Evolutionary conservation across 2,888 invertebrate species (phyloP).

Genomic region (Ametastegia equiseti): DNA sequence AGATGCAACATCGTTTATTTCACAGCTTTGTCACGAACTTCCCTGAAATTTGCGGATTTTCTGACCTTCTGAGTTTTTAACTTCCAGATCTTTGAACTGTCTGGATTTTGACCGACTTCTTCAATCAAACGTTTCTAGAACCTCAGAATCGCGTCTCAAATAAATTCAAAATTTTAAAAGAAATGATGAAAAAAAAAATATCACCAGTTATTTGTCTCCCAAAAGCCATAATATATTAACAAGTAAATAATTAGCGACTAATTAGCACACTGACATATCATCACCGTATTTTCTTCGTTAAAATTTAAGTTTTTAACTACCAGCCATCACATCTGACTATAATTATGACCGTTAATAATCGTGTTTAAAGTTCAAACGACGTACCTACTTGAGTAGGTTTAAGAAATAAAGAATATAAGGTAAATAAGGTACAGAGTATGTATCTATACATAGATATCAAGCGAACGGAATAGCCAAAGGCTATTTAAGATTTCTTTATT

Average conservation of each 20-base stretch:
- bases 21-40: background rate
- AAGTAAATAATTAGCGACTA: background rate
- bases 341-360: slow-evolving; percentile 22
- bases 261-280: slow-evolving; percentile 1
- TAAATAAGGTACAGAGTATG: background rate
- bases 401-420: too few relatives aligned
- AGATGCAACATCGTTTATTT: background rate
- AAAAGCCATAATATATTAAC: too few relatives aligned
- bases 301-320: background rate
- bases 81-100: too few relatives aligned
- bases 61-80: too few relatives aligned
- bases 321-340: background rate
- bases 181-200: too few relatives aligned
- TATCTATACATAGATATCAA: background rate
- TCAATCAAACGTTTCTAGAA: too few relatives aligned
- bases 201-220: too few relatives aligned
- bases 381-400: background rate
- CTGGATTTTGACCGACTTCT: too few relatives aligned
- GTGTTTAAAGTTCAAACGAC: background rate
- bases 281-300: background rate
- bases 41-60: too few relatives aligned
- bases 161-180: too few relatives aligned
- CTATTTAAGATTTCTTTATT: background rate
- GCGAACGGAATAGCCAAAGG: background rate
- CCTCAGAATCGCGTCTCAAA: too few relatives aligned